These are phyloP conservation scores for Lepidocolaptes lacrymiger DNA, from an alignment of 2,797 vertebrate species.

Conservation along the genomic window DNA sequence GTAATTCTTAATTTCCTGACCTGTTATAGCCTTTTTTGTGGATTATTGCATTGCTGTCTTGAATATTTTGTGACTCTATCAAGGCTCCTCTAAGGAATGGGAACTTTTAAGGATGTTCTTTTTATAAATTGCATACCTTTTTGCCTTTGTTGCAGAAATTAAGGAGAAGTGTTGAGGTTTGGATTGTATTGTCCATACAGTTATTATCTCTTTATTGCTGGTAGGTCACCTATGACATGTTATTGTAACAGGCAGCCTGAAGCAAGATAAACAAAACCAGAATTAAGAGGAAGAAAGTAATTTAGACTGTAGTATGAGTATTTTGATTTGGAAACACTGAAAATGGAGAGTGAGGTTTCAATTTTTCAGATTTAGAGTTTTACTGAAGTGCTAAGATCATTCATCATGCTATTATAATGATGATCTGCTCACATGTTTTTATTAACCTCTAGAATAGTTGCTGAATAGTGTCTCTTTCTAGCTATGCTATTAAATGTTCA, in stretches of 20 bases:
- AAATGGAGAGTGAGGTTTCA: not conserved
- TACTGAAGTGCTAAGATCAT: not conserved
- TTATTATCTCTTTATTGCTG: not conserved
- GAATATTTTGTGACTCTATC: not conserved
- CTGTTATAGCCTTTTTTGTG: not conserved
- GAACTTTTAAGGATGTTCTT: not conserved
- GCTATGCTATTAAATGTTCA: not conserved
- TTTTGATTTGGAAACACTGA: not conserved
- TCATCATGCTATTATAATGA: not conserved
- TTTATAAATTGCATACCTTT: not conserved
- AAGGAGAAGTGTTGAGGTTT: not conserved
- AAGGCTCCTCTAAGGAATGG: not conserved
- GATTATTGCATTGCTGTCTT: not conserved
- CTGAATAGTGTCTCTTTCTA: not conserved
- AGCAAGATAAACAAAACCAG: not conserved
- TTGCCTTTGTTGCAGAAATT: not conserved
- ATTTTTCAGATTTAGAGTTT: not conserved
- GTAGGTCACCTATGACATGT: not conserved
- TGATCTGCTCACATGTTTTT: not conserved
- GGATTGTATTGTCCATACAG: not conserved
- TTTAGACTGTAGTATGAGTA: not conserved
- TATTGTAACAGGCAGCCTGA: not conserved
- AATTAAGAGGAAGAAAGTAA: not conserved
- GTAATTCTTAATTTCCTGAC: constrained; percentile 24
- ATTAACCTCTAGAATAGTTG: constrained; percentile 9